A percentile compares a stretch with the other conserved stretches of the same genome.
Conservation (phyloP, 2,888 invertebrate species). For the Acronicta leporina region DNA sequence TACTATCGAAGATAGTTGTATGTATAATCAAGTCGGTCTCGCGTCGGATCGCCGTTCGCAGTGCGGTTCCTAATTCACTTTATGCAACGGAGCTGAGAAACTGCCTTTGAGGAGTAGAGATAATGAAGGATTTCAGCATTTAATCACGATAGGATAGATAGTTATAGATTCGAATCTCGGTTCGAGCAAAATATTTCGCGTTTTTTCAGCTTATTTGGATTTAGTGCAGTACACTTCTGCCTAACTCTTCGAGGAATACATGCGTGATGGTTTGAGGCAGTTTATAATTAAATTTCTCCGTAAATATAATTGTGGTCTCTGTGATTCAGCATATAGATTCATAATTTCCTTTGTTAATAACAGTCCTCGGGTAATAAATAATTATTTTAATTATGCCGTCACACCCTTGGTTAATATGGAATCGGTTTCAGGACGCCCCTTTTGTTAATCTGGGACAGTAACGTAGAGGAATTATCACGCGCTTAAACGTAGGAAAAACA, state of each 20-base stretch:
- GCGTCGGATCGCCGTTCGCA: neutral
- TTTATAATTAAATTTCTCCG: no score
- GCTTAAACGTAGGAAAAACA: no score
- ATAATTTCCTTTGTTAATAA: slow-evolving; percentile 39
- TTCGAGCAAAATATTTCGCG: no score
- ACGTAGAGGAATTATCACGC: neutral
- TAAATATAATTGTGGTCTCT: no score
- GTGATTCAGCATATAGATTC: slow-evolving; percentile 21
- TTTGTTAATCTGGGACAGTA: slow-evolving; percentile 9
- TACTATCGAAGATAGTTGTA: neutral
- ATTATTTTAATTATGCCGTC: slow-evolving; percentile 51
- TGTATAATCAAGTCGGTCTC: neutral
- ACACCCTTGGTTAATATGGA: slow-evolving; percentile 24
- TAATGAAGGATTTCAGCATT: neutral
- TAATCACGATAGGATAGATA: no score
- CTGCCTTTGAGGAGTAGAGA: neutral
- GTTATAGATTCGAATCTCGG: no score
- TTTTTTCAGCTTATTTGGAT: no score
- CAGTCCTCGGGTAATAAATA: slow-evolving; percentile 41
- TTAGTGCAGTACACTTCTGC: no score
- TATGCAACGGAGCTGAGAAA: neutral
- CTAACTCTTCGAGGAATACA: no score
- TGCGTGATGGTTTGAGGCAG: no score
- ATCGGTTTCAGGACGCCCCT: slow-evolving; percentile 32
- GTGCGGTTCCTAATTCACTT: slow-evolving; percentile 2